Percentiles rank a stretch among this genome's conserved stretches.
phyloP scores from a whole-genome alignment of 2,797 vertebrate species.

The Tenualosa ilisha region DNA sequence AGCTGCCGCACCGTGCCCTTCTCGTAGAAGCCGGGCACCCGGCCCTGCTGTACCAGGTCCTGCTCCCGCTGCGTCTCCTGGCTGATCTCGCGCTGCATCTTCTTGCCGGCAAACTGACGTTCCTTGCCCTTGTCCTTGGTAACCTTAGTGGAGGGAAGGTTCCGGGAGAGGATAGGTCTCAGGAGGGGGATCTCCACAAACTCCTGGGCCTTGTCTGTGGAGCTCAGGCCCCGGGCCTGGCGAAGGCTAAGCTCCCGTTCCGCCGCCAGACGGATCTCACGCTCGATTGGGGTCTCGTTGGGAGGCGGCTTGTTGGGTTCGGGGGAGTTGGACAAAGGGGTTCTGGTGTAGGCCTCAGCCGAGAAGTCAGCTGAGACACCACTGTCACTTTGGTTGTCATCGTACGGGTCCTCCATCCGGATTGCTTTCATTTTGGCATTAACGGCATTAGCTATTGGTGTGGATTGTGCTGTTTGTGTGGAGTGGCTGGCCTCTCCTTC shows the following conservation, averaged over 20 bases:
- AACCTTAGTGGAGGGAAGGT: conserved; percentile 27
- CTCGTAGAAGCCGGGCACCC: conserved; percentile 75
- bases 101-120: conserved; percentile 81
- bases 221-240: conserved; percentile 80
- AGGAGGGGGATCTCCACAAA: conserved; percentile 82
- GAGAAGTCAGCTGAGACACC: conserved; percentile 76
- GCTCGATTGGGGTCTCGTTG: conserved; percentile 89
- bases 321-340: conserved; percentile 23
- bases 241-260: conserved; percentile 88
- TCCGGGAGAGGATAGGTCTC: conserved; percentile 67
- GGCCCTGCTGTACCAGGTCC: conserved; percentile 76
- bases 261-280: conserved; percentile 84
- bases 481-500: conserved; percentile 29
- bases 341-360: conserved; percentile 48
- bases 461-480: conserved; percentile 24
- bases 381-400: conserved; percentile 77
- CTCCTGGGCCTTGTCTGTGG: conserved; percentile 64
- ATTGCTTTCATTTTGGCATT: background rate
- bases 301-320: conserved; percentile 29
- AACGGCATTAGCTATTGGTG: conserved; percentile 21
- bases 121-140: conserved; percentile 72
- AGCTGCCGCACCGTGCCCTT: conserved; percentile 75
- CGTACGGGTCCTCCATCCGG: conserved; percentile 72
- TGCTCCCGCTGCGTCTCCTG: conserved; percentile 78
- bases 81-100: conserved; percentile 85